Base-by-base conservation (phyloP, 1,140 invertebrate species). In the Conus ventricosus region DNA sequence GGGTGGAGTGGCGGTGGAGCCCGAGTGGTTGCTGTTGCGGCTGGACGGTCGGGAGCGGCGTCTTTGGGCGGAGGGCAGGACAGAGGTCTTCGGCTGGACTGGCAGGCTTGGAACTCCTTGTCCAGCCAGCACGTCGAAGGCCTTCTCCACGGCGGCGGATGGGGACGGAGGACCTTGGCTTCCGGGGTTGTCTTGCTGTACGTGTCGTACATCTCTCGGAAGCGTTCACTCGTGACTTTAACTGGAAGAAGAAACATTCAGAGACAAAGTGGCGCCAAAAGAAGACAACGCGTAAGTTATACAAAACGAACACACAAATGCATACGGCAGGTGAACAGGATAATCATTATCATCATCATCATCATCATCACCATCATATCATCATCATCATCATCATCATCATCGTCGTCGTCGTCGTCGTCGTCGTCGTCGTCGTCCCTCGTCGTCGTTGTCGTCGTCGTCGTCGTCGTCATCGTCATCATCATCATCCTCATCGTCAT, bases 81-180 rank as follows among this genome's bases (percentile, higher is more conserved):
- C 8, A 63, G 82, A 10, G 82, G 82, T 17, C 82, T 5, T 54
- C 82, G 82, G 11, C 82, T n/a, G 54, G 54, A 60, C 25, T 63
- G 54, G 4, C n/a, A n/a, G 17, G 82, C 55, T 25, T 84, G 54
- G 82, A 87, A 57, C n/a, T 75, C 54, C n/a, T 55, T 78, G 75
- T 78, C 85, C 17, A n/a, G 85, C n/a, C 39, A 87, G 67, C 15
- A 76, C n/a, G n/a, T 54, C 71, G 75, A 87, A 87, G 23, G 85
- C 85, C 13, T 78, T 75, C 53, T 87, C 51, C 85, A 87, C 85
- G 51, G 85, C 85, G 20, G 85, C 85, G 4, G 85, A 87, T 8
- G 85, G 80, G 85, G 71, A 4, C 85, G 51, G 17, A 15, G 15
- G 23, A 55, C 85, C 20, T 87, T 78, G 53, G n/a, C 75, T 51